Conservation (phyloP, 2,797 vertebrate species). For the Ammospiza maritima region DNA sequence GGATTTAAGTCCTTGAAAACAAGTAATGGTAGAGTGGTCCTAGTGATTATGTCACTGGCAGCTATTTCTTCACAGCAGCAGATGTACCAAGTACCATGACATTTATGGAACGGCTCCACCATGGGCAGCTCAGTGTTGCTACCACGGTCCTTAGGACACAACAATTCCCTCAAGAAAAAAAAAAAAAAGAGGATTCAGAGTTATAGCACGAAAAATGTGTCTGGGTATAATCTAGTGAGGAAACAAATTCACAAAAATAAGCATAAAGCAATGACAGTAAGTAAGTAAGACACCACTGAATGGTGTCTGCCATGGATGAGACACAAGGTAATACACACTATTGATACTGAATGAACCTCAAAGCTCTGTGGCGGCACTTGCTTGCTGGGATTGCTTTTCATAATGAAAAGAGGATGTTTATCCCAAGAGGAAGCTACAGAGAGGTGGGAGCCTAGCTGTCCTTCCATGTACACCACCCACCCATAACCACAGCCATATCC, state of each 20-base stretch:
- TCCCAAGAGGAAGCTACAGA: background rate
- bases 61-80: background rate
- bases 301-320: background rate
- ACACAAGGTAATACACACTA: background rate
- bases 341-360: background rate
- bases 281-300: background rate
- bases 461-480: background rate
- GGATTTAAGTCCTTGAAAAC: background rate
- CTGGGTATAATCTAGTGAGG: background rate
- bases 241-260: background rate
- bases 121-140: background rate
- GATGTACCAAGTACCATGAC: background rate
- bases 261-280: background rate
- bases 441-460: background rate
- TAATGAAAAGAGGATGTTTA: background rate
- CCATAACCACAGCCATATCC: rapidly evolving
- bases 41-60: background rate
- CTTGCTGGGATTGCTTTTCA: background rate
- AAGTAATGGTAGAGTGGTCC: background rate
- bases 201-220: background rate
- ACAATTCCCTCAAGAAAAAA: background rate
- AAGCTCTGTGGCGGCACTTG: background rate
- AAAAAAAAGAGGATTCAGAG: background rate
- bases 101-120: background rate
- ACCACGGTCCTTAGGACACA: background rate